phyloP scores from a whole-genome alignment of 1,140 invertebrate species.

The Pinna nobilis region DNA sequence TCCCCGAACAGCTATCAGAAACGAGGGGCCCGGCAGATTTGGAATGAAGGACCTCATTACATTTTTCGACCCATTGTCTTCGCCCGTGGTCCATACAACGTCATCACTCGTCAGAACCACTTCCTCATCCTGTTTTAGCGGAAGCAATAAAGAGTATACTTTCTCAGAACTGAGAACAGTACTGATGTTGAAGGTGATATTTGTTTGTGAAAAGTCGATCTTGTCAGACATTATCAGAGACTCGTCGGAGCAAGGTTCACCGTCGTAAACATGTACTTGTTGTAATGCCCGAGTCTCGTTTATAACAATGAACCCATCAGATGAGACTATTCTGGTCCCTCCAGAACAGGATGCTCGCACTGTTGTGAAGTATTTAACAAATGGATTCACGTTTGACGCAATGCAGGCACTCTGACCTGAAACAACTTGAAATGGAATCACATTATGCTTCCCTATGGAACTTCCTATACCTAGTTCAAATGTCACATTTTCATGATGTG shows the following conservation, averaged over 20 bases:
- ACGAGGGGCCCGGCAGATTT: too few species aligned
- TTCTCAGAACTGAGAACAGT: too few species aligned
- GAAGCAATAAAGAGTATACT: too few species aligned
- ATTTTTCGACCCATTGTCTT: too few species aligned
- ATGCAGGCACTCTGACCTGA: neutral
- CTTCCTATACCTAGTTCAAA: conserved; percentile 42
- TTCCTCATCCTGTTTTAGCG: too few species aligned
- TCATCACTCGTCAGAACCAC: too few species aligned
- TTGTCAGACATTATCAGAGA: too few species aligned
- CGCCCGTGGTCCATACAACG: too few species aligned
- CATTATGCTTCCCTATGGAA: conserved; percentile 13
- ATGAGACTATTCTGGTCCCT: conserved; percentile 1
- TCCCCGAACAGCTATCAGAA: too few species aligned
- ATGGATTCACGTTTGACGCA: neutral
- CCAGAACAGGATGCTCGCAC: conserved; percentile 1
- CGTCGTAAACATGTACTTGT: conserved; percentile 1
- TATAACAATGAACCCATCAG: conserved; percentile 18
- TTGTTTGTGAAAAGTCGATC: too few species aligned
- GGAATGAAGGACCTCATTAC: too few species aligned
- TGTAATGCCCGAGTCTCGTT: neutral
- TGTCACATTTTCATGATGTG: conserved; percentile 38
- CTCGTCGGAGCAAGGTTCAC: conserved; percentile 12
- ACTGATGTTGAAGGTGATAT: too few species aligned
- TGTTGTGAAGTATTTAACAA: neutral
- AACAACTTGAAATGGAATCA: conserved; percentile 15